Percentiles rank a stretch among this genome's conserved stretches.
Evolutionary conservation across 1,140 invertebrate species (phyloP).

Genomic region (Apolygus lucorum): DNA sequence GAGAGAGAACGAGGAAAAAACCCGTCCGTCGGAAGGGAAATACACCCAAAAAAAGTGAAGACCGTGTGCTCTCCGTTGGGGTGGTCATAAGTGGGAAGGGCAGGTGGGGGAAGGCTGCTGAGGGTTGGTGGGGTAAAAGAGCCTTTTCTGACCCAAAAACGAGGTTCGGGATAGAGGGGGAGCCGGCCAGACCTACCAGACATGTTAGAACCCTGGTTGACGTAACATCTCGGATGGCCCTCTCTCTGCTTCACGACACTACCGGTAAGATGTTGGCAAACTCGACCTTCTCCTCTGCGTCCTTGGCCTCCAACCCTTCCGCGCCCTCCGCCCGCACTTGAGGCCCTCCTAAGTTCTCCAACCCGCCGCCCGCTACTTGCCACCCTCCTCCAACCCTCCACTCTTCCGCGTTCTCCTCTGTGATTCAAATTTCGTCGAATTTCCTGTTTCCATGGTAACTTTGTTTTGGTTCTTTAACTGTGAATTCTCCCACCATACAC

Average conservation of each 20-base stretch:
- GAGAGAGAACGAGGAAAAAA: not conserved
- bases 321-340: not conserved
- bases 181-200: conserved; percentile 2
- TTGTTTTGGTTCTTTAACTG: not conserved
- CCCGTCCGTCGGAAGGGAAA: not conserved
- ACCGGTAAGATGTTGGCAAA: conserved; percentile 17
- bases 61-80: not conserved
- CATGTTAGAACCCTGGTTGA: conserved; percentile 9
- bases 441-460: not conserved
- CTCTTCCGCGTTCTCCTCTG: not conserved
- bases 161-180: conserved; percentile 12
- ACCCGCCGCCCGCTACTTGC: not conserved
- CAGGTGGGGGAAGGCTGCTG: conserved; percentile 17
- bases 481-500: not conserved
- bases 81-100: conserved; percentile 14
- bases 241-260: conserved; percentile 27
- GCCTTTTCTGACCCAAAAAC: conserved; percentile 18
- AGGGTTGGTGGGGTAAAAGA: conserved; percentile 1
- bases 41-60: not conserved
- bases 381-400: not conserved
- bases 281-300: not conserved
- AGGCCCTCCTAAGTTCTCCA: too few relatives aligned
- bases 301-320: not conserved
- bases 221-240: conserved; percentile 25
- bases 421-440: too few relatives aligned